phyloP scores from a whole-genome alignment of 2,113 vertebrate species.

The Nymphicus hollandicus region DNA sequence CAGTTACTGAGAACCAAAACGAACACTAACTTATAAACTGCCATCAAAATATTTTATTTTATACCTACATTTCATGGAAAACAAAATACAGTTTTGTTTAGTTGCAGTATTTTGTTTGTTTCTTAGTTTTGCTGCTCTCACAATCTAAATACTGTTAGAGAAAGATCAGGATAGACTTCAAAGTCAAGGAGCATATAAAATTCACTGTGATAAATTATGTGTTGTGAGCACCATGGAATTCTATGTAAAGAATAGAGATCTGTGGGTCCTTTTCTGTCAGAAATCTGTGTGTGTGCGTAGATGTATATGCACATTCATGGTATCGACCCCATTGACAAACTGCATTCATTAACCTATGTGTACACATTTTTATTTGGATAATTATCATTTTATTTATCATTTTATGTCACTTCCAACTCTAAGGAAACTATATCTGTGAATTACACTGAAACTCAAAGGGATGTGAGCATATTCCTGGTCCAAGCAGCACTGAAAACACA shows the following conservation, averaged over 20 bases:
- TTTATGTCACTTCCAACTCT: neutral
- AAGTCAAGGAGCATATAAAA: neutral
- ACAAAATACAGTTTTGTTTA: neutral
- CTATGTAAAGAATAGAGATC: neutral
- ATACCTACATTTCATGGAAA: neutral
- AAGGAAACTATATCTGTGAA: neutral
- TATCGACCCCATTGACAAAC: neutral
- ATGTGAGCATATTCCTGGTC: neutral
- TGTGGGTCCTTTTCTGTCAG: neutral
- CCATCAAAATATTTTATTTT: neutral
- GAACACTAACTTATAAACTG: neutral
- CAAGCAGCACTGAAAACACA: neutral
- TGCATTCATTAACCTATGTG: neutral
- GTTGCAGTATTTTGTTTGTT: neutral
- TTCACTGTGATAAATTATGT: neutral
- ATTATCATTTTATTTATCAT: neutral
- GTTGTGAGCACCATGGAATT: neutral
- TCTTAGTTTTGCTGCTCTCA: neutral
- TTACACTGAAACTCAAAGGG: neutral
- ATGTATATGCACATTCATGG: neutral
- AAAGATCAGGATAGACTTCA: neutral
- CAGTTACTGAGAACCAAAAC: neutral
- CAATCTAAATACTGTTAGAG: neutral
- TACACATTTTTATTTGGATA: neutral
- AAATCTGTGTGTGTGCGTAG: neutral